Base-by-base conservation (phyloP, 2,797 vertebrate species). In the Acanthurus tractus region DNA sequence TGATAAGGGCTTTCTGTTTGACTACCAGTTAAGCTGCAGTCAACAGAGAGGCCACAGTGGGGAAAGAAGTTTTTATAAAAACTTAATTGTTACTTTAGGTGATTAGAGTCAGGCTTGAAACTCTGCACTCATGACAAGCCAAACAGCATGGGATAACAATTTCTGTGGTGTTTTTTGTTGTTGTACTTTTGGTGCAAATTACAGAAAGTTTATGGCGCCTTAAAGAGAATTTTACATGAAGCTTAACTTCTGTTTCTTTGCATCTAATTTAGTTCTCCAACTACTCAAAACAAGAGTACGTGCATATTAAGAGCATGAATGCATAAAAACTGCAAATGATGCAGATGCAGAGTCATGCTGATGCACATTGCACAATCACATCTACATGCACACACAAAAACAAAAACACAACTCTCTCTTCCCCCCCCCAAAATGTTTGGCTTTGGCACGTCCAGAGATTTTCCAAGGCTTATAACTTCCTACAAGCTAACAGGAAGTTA, bases 1-100 rank as follows among this genome's bases (percentile, higher is more conserved):
- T 71, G 90, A 93, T 91, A 91, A 88, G 88, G 70, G 64, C 79
- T 91, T 78, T 89, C 77, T 90, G 79, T 90, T 86, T 84, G 83
- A 90, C 86, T 79, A 82, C 70, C 84, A 86, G 88, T 83, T 87
- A 74, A 73, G 63, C 78, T 85, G 86, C 76, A 86, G 81, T 78
- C 86, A 87, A 85, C 85, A 82, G 58, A 73, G 88, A 74, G 85
- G 78, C 86, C 84, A 71, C 64, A 70, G 68, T 36, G 61, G 82
- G 81, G 67, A 82, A 86, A 8, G 2, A 38, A 54, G 78, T 72
- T 85, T 78, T 79, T 54, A 79, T 64, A 76, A 70, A 68, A 76
- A 82, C 46, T 53, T 58, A 75, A 73, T 50, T 83, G 71, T 85
- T 76, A 44, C 58, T 78, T 42, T 55, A 14, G 49, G 52, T 63